Evolutionary conservation across 2,113 vertebrate species (phyloP).

Genomic region (Corythaeola cristata): DNA sequence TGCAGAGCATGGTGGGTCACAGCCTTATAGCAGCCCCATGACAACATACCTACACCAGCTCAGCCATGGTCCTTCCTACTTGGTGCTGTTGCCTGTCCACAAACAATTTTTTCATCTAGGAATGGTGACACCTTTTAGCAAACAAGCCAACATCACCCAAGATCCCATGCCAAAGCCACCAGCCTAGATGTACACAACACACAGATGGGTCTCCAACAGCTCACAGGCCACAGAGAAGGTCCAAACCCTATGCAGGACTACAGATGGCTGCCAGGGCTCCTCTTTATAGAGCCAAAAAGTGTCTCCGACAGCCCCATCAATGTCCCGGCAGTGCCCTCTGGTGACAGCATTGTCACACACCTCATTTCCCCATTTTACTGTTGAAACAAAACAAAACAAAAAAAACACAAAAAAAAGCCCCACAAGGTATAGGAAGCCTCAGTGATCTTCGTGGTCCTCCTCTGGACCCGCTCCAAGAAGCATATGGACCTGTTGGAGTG

Average conservation of each 20-base stretch:
- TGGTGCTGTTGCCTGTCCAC: background rate
- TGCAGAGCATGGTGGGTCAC: background rate
- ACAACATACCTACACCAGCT: background rate
- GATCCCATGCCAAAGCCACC: background rate
- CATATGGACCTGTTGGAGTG: too few relatives aligned
- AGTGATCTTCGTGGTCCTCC: background rate
- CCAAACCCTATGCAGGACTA: background rate
- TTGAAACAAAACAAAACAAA: too few relatives aligned
- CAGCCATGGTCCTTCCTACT: background rate
- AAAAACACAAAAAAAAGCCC: too few relatives aligned
- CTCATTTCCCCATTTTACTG: background rate
- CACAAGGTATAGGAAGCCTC: background rate
- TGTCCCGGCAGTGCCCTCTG: background rate
- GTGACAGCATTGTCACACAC: background rate
- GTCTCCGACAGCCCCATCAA: background rate
- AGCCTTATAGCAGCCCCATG: background rate
- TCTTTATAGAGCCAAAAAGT: background rate
- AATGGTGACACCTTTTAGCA: fast-evolving
- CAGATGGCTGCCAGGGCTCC: background rate
- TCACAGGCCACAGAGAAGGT: background rate
- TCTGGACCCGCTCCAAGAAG: too few relatives aligned
- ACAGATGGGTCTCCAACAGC: too few relatives aligned
- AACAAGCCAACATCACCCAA: background rate
- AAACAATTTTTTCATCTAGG: background rate
- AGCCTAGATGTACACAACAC: background rate